These are phyloP conservation scores for Arctia plantaginis DNA, from an alignment of 2,888 invertebrate species.

Conservation along the genomic window DNA sequence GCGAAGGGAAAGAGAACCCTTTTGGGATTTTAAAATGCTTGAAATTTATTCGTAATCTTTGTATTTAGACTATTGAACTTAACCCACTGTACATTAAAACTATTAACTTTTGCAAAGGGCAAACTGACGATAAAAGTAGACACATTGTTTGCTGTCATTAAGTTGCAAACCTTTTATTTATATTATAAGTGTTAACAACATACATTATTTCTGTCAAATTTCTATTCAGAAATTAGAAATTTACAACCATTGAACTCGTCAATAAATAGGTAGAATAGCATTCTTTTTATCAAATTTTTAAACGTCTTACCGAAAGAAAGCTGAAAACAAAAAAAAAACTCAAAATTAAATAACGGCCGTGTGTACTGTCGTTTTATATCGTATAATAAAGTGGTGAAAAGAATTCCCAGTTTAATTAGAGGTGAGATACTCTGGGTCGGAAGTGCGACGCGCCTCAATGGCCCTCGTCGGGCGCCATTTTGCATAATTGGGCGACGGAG, in stretches of 20 bases:
- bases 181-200: neutral
- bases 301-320: slow-evolving; percentile 15
- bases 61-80: slow-evolving; percentile 36
- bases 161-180: neutral
- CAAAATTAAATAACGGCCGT: slow-evolving; percentile 68
- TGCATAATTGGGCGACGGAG: slow-evolving; percentile 85
- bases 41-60: slow-evolving; percentile 57
- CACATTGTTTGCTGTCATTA: neutral
- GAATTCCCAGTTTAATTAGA: slow-evolving; percentile 85
- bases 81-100: neutral
- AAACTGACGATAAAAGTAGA: neutral
- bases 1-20: slow-evolving; percentile 77
- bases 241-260: neutral
- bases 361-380: slow-evolving; percentile 78
- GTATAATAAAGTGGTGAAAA: slow-evolving; percentile 85
- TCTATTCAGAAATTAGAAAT: neutral
- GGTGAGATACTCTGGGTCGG: slow-evolving; percentile 80
- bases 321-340: slow-evolving; percentile 40
- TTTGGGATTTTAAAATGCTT: slow-evolving; percentile 71
- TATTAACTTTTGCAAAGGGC: neutral
- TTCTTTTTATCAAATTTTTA: neutral
- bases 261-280: neutral
- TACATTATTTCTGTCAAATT: neutral
- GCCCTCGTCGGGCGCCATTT: slow-evolving; percentile 84
- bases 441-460: slow-evolving; percentile 81